phyloP scores from a whole-genome alignment of 2,113 vertebrate genomes.

The Myiozetetes cayanensis region DNA sequence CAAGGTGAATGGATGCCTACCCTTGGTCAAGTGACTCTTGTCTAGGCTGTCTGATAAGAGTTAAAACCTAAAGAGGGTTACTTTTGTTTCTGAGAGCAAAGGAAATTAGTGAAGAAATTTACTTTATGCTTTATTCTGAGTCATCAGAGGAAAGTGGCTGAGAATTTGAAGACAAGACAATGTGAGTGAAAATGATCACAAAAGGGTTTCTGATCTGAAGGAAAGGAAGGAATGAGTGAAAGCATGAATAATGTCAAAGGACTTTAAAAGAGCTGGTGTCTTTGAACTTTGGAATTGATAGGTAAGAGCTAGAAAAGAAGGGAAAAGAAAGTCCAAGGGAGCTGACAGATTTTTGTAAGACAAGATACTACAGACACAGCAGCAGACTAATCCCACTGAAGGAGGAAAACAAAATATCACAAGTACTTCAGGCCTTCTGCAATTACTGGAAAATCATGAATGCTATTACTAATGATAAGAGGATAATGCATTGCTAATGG shows the following conservation, averaged over 20 bases:
- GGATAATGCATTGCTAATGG: neutral
- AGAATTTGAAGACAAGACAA: neutral
- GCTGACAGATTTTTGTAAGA: neutral
- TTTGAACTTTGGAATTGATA: constrained; percentile 31
- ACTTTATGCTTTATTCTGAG: neutral
- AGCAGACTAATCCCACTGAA: neutral
- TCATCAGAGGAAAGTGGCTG: neutral
- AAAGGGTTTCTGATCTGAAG: constrained; percentile 4
- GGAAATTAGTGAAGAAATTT: neutral
- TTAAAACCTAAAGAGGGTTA: neutral
- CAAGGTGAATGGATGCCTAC: neutral
- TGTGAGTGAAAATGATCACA: neutral
- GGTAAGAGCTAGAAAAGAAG: neutral
- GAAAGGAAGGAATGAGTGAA: constrained; percentile 7
- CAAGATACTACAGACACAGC: neutral
- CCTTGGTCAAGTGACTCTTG: neutral
- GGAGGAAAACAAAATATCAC: neutral
- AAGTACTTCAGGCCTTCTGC: neutral
- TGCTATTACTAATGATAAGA: neutral
- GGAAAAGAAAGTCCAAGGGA: neutral
- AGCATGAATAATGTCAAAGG: constrained; percentile 11
- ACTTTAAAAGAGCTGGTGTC: constrained; percentile 10
- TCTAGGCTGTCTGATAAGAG: neutral
- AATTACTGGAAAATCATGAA: neutral
- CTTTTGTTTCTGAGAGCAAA: constrained; percentile 15